phyloP scores from a whole-genome alignment of 2,113 vertebrate genomes.

The Campylomormyrus numenius region DNA sequence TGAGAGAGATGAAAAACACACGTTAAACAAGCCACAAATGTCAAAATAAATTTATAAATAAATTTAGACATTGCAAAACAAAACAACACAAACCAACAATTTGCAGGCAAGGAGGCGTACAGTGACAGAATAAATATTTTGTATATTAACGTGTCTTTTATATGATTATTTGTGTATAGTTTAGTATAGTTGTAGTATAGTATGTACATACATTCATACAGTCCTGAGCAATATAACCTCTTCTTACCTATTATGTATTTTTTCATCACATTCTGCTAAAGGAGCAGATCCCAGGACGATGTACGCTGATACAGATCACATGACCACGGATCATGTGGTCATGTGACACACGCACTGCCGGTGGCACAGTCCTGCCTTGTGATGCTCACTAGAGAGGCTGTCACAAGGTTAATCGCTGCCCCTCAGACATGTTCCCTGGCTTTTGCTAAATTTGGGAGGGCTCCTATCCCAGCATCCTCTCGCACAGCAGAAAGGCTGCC shows the following conservation, averaged over 20 bases:
- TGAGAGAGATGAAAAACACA: neutral
- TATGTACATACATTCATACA: neutral
- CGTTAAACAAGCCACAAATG: neutral
- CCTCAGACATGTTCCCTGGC: neutral
- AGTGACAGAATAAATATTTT: neutral
- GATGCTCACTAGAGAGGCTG: neutral
- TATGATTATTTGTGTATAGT: neutral
- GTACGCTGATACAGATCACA: neutral
- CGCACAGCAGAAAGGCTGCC: neutral
- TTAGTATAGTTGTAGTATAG: neutral
- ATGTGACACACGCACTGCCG: neutral
- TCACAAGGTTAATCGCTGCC: neutral
- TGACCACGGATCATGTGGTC: neutral
- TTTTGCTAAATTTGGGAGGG: neutral
- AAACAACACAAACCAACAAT: neutral
- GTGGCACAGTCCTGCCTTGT: neutral
- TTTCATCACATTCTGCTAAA: neutral
- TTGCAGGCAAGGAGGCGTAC: neutral
- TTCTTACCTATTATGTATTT: neutral
- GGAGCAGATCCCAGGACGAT: neutral
- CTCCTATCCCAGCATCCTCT: neutral
- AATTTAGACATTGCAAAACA: neutral
- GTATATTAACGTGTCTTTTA: neutral
- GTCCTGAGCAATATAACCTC: neutral
- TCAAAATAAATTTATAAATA: neutral